A percentile compares a stretch with the other conserved stretches of the same genome.
Conservation (phyloP, 2,888 invertebrate species). For the Poecilobothrus nobilitatus region DNA sequence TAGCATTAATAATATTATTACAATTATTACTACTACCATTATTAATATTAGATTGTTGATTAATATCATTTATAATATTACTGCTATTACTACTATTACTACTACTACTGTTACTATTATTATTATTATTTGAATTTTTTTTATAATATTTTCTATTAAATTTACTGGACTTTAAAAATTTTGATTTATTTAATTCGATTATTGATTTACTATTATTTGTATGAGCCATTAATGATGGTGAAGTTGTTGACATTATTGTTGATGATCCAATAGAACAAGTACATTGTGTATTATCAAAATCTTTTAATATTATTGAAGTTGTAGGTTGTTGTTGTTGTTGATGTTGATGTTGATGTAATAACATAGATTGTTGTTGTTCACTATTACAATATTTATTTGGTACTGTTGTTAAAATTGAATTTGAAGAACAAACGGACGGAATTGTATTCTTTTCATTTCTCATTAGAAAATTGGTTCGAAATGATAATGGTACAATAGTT, state of each 20-base stretch:
- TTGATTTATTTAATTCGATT: background rate
- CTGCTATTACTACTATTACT: background rate
- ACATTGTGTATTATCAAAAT: conserved; percentile 1
- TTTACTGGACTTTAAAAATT: conserved; percentile 6
- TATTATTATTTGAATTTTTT: background rate
- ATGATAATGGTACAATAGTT: conserved; percentile 5
- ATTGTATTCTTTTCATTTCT: conserved; percentile 1
- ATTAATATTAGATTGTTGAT: background rate
- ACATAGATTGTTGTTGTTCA: background rate
- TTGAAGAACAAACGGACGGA: background rate
- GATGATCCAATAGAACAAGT: background rate
- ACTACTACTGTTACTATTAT: background rate
- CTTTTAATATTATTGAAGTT: background rate
- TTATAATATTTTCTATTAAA: conserved; percentile 3
- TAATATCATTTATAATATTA: background rate
- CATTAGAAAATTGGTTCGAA: conserved; percentile 1
- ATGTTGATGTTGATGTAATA: background rate
- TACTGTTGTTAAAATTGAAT: background rate
- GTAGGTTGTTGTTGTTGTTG: background rate
- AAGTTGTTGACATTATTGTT: background rate
- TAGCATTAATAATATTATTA: background rate
- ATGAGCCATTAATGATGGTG: background rate
- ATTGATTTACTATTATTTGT: background rate
- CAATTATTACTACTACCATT: background rate
- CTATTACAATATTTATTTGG: background rate